Percentiles rank a stretch among this genome's conserved stretches.
Conservation (phyloP, 2,113 vertebrate species). For the Otis tarda region DNA sequence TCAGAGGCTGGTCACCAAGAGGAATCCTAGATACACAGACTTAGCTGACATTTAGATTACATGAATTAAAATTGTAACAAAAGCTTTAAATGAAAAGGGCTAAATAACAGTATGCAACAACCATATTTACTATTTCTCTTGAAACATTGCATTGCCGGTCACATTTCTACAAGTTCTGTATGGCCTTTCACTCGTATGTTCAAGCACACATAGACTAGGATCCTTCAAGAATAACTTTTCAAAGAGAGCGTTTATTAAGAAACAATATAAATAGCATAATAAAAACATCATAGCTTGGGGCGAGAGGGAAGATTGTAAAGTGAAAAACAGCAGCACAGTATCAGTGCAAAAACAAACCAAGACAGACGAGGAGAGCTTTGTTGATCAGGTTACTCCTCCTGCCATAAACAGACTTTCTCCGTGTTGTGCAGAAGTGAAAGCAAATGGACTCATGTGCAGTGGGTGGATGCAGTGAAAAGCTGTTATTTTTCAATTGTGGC, state of each 20-base stretch:
- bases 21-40: background rate
- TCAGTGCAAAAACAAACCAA: background rate
- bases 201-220: background rate
- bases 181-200: background rate
- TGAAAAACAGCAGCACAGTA: background rate
- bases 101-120: background rate
- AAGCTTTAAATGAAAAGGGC: background rate
- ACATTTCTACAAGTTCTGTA: background rate
- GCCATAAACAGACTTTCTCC: background rate
- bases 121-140: background rate
- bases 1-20: background rate
- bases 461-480: background rate
- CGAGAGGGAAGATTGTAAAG: background rate
- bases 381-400: background rate
- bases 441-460: background rate
- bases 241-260: slow-evolving; percentile 38
- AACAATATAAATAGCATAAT: slow-evolving; percentile 30
- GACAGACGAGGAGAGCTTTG: background rate
- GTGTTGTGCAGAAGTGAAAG: background rate
- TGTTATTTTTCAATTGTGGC: background rate
- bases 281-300: background rate
- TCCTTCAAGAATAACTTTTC: slow-evolving; percentile 2
- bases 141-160: background rate
- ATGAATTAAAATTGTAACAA: background rate
- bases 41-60: background rate